Percentiles rank a stretch among this genome's conserved stretches.
These are phyloP conservation scores for Phenacoccus solenopsis DNA, from an alignment of 1,140 invertebrate species.

Conservation along the genomic window DNA sequence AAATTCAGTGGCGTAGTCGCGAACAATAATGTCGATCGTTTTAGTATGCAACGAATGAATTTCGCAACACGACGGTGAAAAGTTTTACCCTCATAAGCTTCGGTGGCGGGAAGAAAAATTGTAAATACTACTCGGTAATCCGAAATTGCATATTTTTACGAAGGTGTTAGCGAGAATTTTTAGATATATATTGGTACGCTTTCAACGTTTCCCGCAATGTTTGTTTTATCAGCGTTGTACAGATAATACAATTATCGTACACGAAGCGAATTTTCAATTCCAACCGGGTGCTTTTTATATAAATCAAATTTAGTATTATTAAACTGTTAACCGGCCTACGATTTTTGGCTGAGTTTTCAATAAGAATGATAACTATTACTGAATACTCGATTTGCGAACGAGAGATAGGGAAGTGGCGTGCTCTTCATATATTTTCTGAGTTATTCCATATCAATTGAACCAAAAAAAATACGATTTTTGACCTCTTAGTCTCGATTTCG, in stretches of 20 bases:
- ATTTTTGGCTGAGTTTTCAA: too few relatives aligned
- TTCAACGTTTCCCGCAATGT: conserved; percentile 4
- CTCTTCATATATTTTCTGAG: too few relatives aligned
- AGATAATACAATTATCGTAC: conserved; percentile 12
- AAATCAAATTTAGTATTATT: neutral
- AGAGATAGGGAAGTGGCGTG: too few relatives aligned
- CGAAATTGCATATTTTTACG: conserved; percentile 13
- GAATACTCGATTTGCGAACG: too few relatives aligned
- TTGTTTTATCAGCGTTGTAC: conserved; percentile 13
- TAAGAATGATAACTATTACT: too few relatives aligned
- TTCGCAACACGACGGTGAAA: neutral
- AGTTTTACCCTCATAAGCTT: neutral
- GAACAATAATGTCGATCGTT: neutral
- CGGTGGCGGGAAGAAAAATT: conserved; percentile 4
- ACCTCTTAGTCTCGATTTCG: too few relatives aligned
- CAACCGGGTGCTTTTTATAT: neutral
- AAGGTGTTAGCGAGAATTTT: conserved; percentile 9
- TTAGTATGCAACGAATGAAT: conserved; percentile 14
- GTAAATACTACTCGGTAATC: conserved; percentile 9
- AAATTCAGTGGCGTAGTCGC: neutral
- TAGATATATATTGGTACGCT: conserved; percentile 11
- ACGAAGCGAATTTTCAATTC: neutral
- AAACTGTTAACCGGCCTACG: neutral
- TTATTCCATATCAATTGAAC: too few relatives aligned
- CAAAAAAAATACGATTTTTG: too few relatives aligned